A percentile compares a stretch with the other conserved stretches of the same genome.
Evolutionary conservation across 2,113 vertebrate genomes (phyloP).

Genomic region (Halcyon malimbica): DNA sequence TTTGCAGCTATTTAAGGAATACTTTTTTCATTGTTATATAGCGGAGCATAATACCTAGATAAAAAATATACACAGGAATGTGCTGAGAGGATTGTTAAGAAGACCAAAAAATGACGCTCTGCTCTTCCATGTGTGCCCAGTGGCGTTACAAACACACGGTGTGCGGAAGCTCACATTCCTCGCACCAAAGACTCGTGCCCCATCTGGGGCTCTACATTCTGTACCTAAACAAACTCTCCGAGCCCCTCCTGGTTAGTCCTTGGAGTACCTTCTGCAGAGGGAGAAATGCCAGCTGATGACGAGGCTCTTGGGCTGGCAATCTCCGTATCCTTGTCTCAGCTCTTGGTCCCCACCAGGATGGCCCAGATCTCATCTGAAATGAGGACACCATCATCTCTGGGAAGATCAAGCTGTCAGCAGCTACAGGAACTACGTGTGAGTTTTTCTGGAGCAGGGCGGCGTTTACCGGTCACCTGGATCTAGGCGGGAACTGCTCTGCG

Average conservation of each 20-base stretch:
- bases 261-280: background rate
- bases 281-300: background rate
- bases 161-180: background rate
- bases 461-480: background rate
- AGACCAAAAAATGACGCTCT: background rate
- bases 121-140: background rate
- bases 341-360: background rate
- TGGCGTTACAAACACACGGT: background rate
- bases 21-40: background rate
- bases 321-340: background rate
- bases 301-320: background rate
- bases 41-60: background rate
- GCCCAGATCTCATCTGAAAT: background rate
- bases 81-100: background rate
- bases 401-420: background rate
- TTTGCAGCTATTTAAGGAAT: background rate
- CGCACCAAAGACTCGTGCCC: fast-evolving
- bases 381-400: background rate
- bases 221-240: background rate
- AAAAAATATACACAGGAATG: background rate
- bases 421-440: fast-evolving
- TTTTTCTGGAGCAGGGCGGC: background rate
- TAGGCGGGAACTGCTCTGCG: background rate
- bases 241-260: background rate
- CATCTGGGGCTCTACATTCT: background rate